Base-by-base conservation (phyloP, 2,888 invertebrate species). In the Crocallis elinguaria region DNA sequence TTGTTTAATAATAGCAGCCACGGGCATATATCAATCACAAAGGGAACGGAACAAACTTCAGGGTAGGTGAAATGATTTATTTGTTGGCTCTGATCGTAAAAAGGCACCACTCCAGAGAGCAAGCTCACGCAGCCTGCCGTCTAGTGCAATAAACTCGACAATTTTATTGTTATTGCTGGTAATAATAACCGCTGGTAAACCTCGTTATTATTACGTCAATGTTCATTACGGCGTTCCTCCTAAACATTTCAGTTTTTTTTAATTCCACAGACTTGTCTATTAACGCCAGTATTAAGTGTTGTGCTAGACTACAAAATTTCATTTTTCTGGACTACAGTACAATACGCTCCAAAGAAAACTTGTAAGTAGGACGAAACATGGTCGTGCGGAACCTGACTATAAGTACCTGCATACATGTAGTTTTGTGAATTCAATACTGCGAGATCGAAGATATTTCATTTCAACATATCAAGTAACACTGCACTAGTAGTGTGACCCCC, bases 401-500 rank as follows among this genome's bases (percentile, higher is more conserved):
- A 19, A 6, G 1, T 23, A 8, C 9, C 7, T 29, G 37, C 12
- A 29, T 30, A 41, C 11, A 29, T 39, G 27, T 32, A 27, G 43
- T 35, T 54, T 56, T 9, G 48, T 41, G 41, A 64, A 63, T 59
- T 55, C 51, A 58, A 66, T 64, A 60, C 63, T 66, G 64, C 70
- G 71, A 64, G 60, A 61, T 58, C 66, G 63, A 66, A 68, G 71
- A 73, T 79, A 79, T 79, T 74, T 68, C 49, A 69, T 86, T 85
- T 82, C 78, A 75, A 65, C 69, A 70, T 86, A 86, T 88, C 84
- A 72, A 75, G 77, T 90, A 73, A 75, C 88, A 76, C 65, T 84
- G 83, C 82, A 84, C 75, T 77, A 76, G 75, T 73, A 79, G 79
- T 84, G 82, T 79, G 79, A 84, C 83, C 84, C 77, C 87, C 86